Percentiles rank a stretch among this genome's conserved stretches.
phyloP scores from a whole-genome alignment of 2,797 vertebrate genomes.

The Falco novaeseelandiae region DNA sequence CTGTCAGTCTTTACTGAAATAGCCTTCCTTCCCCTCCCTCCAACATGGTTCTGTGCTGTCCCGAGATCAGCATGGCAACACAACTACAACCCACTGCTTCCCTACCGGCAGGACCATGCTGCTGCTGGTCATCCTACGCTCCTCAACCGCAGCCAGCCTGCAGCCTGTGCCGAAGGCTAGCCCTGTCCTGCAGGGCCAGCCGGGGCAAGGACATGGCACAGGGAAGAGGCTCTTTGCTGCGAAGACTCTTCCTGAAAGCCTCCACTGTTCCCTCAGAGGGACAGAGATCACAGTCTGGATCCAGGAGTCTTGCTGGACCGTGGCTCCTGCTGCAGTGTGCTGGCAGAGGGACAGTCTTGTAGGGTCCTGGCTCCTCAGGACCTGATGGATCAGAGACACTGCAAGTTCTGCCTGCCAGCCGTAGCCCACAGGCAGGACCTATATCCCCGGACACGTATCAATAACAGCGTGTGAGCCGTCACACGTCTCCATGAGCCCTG shows the following conservation, averaged over 20 bases:
- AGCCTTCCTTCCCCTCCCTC: not conserved
- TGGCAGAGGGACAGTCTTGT: not conserved
- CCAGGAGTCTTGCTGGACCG: not conserved
- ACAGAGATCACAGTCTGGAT: not conserved
- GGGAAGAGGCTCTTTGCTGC: not conserved
- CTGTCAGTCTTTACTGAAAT: not conserved
- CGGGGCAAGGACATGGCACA: not conserved
- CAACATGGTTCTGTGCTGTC: not conserved
- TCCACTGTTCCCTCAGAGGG: rapidly evolving
- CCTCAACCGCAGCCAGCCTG: not conserved
- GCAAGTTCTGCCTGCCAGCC: not conserved
- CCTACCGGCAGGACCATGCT: rapidly evolving
- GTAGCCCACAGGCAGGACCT: not conserved
- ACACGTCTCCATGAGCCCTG: not conserved
- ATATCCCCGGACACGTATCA: not conserved
- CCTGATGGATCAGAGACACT: not conserved
- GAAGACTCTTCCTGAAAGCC: not conserved
- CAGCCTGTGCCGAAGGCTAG: not conserved
- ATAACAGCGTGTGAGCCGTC: rapidly evolving
- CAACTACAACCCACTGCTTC: not conserved
- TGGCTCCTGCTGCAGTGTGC: not conserved
- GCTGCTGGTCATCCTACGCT: no score
- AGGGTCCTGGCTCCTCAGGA: not conserved
- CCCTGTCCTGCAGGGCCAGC: rapidly evolving
- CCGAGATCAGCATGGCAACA: not conserved